These are phyloP conservation scores for Oncorhynchus clarkii DNA, from an alignment of 2,113 vertebrate genomes.

Conservation along the genomic window DNA sequence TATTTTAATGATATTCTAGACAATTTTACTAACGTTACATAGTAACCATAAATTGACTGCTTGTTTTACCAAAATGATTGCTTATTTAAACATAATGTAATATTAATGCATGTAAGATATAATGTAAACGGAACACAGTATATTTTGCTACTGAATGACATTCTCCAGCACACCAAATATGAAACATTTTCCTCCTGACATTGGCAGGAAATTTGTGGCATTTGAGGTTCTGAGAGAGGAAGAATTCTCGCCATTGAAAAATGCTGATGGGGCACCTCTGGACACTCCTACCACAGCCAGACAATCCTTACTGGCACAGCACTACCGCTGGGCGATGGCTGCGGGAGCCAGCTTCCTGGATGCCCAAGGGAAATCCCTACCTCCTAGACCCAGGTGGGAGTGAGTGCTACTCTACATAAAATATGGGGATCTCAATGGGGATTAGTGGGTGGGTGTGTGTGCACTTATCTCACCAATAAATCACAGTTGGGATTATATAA, in stretches of 20 bases:
- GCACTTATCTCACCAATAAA: no score
- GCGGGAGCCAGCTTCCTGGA: constrained; percentile 80
- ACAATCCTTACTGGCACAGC: constrained; percentile 80
- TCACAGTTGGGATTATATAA: no score
- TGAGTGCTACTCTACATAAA: background rate
- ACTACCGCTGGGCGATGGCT: constrained; percentile 82
- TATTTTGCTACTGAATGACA: background rate
- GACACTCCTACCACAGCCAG: constrained; percentile 82
- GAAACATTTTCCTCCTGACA: background rate
- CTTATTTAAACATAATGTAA: no score
- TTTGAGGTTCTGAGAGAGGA: constrained; percentile 89
- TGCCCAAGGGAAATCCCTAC: constrained; percentile 58
- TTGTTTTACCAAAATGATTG: background rate
- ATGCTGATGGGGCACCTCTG: constrained; percentile 72
- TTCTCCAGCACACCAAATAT: background rate
- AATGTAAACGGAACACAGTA: background rate
- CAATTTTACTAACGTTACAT: background rate
- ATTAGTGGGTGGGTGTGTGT: no score
- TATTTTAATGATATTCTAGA: background rate
- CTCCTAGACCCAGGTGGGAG: constrained; percentile 66
- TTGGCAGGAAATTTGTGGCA: constrained; percentile 84
- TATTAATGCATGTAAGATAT: background rate
- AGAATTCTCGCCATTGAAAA: constrained; percentile 93
- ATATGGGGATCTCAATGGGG: no score
- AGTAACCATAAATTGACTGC: background rate